Conservation (phyloP, 2,888 invertebrate species). For the Troglohyphantes excavatus region DNA sequence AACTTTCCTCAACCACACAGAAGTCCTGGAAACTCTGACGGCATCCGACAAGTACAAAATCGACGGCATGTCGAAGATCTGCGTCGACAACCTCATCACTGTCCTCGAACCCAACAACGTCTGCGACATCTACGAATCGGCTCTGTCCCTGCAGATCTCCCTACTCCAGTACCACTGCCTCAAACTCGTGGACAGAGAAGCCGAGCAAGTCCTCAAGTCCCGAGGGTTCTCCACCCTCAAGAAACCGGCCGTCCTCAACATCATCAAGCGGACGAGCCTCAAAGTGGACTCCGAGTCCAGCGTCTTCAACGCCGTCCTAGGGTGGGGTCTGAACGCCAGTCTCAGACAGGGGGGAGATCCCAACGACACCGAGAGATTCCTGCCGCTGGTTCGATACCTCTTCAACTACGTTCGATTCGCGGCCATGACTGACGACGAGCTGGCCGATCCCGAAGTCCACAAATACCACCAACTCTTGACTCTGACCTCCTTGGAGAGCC, state of each 20-base stretch:
- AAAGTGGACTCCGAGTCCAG: constrained; percentile 11
- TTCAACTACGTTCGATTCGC: constrained; percentile 34
- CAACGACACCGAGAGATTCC: not conserved
- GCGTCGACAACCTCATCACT: constrained; percentile 32
- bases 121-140: constrained; percentile 53
- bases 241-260: constrained; percentile 16
- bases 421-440: constrained; percentile 26
- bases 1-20: constrained; percentile 13
- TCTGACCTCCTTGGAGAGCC: not conserved
- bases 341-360: constrained; percentile 10
- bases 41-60: constrained; percentile 34
- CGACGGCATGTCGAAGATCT: constrained; percentile 20
- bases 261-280: constrained; percentile 42
- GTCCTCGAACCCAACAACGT: constrained; percentile 31
- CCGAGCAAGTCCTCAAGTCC: constrained; percentile 23
- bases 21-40: constrained; percentile 44
- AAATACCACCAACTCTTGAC: not conserved
- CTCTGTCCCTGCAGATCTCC: not conserved
- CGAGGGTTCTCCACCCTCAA: constrained; percentile 38
- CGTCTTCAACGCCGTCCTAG: constrained; percentile 36
- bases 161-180: constrained; percentile 47
- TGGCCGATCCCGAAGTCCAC: constrained; percentile 25
- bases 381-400: not conserved
- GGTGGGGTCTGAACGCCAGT: constrained; percentile 37
- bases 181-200: constrained; percentile 35